phyloP scores from a whole-genome alignment of 2,888 invertebrate genomes.

The Morpho helenor region DNA sequence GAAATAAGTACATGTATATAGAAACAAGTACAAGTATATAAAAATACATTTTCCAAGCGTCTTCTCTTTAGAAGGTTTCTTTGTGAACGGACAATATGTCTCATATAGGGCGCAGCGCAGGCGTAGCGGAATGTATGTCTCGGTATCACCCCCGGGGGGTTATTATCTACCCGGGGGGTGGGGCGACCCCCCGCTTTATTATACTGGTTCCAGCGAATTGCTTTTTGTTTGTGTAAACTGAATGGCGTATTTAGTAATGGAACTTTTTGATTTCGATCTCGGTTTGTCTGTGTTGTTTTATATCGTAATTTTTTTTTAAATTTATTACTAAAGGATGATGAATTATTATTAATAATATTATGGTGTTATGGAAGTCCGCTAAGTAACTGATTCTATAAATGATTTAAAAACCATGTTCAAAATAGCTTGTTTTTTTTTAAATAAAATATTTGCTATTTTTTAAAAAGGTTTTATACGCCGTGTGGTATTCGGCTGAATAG shows the following conservation, averaged over 20 bases:
- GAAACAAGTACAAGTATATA: not conserved
- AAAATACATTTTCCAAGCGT: conserved; percentile 4
- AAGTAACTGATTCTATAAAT: no score
- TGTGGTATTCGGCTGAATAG: no score
- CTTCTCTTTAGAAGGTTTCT: conserved; percentile 18
- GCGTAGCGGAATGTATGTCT: conserved; percentile 67
- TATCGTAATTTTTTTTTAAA: no score
- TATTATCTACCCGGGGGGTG: conserved; percentile 42
- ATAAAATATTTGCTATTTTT: no score
- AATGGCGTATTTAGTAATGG: conserved; percentile 31
- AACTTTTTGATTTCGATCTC: conserved; percentile 27
- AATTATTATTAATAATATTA: no score
- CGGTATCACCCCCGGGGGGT: conserved; percentile 43
- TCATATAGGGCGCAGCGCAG: conserved; percentile 59
- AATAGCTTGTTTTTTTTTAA: no score
- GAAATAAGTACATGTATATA: not conserved
- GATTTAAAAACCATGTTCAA: no score
- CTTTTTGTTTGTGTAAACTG: conserved; percentile 42
- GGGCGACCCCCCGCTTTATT: conserved; percentile 39
- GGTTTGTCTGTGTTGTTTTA: conserved; percentile 17
- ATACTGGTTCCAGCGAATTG: conserved; percentile 45
- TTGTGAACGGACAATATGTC: conserved; percentile 57
- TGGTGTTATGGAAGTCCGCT: no score
- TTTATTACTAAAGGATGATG: no score
- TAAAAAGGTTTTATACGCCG: no score